Evolutionary conservation across 2,113 vertebrate genomes (phyloP).

Genomic region (Pseudonaja textilis): DNA sequence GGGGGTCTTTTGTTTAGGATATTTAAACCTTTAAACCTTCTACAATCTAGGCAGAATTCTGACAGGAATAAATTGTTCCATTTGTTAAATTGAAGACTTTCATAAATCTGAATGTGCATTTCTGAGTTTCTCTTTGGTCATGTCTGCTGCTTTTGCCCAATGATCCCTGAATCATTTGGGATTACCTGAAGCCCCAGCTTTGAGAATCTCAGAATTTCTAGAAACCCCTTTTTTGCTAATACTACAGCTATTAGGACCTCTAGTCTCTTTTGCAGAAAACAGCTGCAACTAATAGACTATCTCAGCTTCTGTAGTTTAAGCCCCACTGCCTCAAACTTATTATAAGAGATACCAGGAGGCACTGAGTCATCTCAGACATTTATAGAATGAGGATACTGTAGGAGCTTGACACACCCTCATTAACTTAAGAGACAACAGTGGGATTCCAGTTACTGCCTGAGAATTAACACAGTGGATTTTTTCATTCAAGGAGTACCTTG

Average conservation of each 20-base stretch:
- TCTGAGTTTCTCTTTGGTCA: not conserved
- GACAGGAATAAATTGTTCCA: not conserved
- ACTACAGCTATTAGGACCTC: not conserved
- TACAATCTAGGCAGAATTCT: not conserved
- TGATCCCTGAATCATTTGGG: not conserved
- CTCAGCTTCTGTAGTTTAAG: not conserved
- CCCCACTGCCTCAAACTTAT: too few relatives aligned
- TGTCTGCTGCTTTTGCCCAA: not conserved
- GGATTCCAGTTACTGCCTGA: not conserved
- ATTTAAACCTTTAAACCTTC: not conserved
- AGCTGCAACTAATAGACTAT: not conserved
- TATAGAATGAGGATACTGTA: not conserved
- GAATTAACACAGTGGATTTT: not conserved
- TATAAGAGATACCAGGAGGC: not conserved
- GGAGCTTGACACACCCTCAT: not conserved
- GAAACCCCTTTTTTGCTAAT: not conserved
- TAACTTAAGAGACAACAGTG: not conserved
- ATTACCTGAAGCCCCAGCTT: not conserved
- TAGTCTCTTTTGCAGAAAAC: not conserved
- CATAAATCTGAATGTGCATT: not conserved
- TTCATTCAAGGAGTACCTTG: not conserved
- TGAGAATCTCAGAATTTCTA: not conserved
- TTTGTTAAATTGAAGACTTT: not conserved
- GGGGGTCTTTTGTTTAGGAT: not conserved
- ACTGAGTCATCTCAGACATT: not conserved